Evolutionary conservation across 2,888 invertebrate species (phyloP).

Genomic region (Tribolium freemani): DNA sequence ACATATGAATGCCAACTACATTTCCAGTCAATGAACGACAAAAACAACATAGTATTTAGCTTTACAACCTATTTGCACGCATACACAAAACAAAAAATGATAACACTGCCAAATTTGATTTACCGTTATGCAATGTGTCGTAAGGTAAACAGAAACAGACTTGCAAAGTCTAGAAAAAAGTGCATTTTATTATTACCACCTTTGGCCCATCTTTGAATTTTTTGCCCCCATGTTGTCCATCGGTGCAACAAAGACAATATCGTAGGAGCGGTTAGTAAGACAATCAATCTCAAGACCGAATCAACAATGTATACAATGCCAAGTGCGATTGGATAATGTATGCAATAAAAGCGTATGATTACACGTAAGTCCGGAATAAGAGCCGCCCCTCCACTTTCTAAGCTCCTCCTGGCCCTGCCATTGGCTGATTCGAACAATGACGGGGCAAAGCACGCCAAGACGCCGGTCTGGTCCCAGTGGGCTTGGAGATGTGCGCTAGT

Average conservation of each 20-base stretch:
- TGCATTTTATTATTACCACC: not conserved
- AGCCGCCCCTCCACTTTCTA: constrained; percentile 62
- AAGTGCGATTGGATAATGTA: constrained; percentile 52
- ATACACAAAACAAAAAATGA: not conserved
- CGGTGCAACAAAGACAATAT: constrained; percentile 10
- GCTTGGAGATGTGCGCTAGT: constrained; percentile 50
- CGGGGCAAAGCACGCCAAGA: constrained; percentile 53
- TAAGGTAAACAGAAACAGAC: not conserved
- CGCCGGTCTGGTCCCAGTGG: constrained; percentile 46
- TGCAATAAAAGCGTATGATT: constrained; percentile 66
- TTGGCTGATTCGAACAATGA: constrained; percentile 53
- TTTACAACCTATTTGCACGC: not conserved
- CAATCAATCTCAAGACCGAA: constrained; percentile 33
- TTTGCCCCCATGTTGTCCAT: not conserved
- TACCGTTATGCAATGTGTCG: not conserved
- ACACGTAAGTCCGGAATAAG: constrained; percentile 53
- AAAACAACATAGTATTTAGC: not conserved
- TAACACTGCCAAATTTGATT: not conserved
- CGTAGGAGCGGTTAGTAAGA: constrained; percentile 30
- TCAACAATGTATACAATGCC: constrained; percentile 43
- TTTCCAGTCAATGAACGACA: not conserved
- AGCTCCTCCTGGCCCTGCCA: constrained; percentile 62
- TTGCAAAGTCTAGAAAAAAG: no score
- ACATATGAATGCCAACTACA: no score
- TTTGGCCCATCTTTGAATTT: not conserved